phyloP scores from a whole-genome alignment of 2,797 vertebrate genomes.

The Pteronotus mesoamericanus region DNA sequence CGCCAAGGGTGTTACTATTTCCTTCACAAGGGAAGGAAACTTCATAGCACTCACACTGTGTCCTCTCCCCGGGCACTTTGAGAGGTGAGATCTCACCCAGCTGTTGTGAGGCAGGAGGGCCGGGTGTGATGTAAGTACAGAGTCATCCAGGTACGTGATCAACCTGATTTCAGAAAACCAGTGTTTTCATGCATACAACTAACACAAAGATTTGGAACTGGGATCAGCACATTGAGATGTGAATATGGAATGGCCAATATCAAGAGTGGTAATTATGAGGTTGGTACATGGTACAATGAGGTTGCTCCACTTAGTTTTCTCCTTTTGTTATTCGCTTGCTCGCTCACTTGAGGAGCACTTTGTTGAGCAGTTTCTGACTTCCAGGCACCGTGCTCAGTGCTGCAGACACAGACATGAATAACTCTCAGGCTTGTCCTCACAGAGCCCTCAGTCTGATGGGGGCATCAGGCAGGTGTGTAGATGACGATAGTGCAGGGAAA shows the following conservation, averaged over 20 bases:
- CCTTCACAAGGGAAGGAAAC: neutral
- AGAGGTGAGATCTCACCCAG: neutral
- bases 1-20: neutral
- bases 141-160: neutral
- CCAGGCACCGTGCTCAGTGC: neutral
- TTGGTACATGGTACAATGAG: accelerated
- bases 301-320: neutral
- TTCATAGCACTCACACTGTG: neutral
- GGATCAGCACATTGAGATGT: neutral
- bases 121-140: neutral
- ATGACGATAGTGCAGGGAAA: too few species aligned
- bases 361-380: neutral
- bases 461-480: neutral
- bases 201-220: neutral
- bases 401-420: neutral
- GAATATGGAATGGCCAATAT: accelerated
- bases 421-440: neutral
- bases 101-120: neutral
- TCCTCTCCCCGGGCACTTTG: neutral
- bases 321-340: neutral
- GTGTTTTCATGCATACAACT: neutral
- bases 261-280: accelerated
- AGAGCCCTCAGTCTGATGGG: neutral
- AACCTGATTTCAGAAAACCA: neutral
- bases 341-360: accelerated